Conservation (phyloP, 2,888 invertebrate genomes). For the Drosophila sordidula region DNA sequence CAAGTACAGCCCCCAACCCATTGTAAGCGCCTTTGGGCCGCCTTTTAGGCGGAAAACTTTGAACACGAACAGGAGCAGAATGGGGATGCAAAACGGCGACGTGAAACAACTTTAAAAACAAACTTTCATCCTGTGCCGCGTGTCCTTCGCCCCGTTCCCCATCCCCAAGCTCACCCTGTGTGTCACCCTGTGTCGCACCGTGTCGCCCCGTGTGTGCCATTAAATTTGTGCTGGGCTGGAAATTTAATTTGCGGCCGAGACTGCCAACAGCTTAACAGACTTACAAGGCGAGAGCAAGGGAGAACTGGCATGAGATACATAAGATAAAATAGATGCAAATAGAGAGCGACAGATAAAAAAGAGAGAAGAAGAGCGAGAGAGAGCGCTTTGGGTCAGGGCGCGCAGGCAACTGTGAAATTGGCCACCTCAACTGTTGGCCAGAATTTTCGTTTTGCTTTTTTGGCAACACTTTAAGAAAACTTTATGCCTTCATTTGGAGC, state of each 20-base stretch:
- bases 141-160: constrained; percentile 16
- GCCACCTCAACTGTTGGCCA: constrained; percentile 2
- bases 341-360: not conserved
- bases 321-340: constrained; percentile 4
- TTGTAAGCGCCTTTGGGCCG: constrained; percentile 1
- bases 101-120: constrained; percentile 54
- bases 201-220: constrained; percentile 57
- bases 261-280: constrained; percentile 52
- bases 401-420: constrained; percentile 51
- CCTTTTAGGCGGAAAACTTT: constrained; percentile 38
- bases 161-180: not conserved
- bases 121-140: constrained; percentile 34
- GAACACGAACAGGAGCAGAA: constrained; percentile 4
- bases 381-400: constrained; percentile 40
- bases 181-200: constrained; percentile 3
- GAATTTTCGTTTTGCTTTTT: constrained; percentile 5
- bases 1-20: not conserved
- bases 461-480: constrained; percentile 43
- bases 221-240: constrained; percentile 60
- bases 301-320: not conserved
- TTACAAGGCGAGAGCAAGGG: constrained; percentile 14
- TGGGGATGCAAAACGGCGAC: constrained; percentile 16
- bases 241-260: constrained; percentile 70
- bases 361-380: not conserved
- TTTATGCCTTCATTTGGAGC: constrained; percentile 3